phyloP scores from a whole-genome alignment of 2,888 invertebrate species.

The Dinocampus coccinellae region DNA sequence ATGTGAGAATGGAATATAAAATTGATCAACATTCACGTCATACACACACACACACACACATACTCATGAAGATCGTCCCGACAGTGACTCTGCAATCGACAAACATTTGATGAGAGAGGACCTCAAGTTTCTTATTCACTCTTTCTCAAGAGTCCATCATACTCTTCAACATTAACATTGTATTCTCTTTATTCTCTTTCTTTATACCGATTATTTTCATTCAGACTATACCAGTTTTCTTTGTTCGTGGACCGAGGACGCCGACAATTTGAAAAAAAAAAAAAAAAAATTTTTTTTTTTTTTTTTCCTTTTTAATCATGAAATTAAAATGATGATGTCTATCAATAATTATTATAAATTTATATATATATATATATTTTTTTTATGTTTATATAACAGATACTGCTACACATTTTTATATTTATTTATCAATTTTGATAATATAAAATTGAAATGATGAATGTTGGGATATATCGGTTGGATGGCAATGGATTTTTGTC shows the following conservation, averaged over 20 bases:
- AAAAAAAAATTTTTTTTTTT: too few species aligned
- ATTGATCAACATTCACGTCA: conserved; percentile 1
- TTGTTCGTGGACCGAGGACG: background rate
- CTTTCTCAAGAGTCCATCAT: conserved; percentile 42
- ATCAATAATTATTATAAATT: background rate
- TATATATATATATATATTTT: too few species aligned
- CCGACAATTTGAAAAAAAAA: too few species aligned
- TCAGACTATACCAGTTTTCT: background rate
- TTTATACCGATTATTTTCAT: background rate
- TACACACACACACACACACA: background rate
- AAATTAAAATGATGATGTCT: background rate
- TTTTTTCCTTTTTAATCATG: too few species aligned
- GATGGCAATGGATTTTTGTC: conserved; percentile 17
- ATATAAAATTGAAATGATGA: conserved; percentile 46
- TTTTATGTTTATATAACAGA: too few species aligned
- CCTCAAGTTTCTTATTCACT: conserved; percentile 50
- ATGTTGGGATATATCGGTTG: conserved; percentile 47
- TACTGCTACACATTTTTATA: too few species aligned
- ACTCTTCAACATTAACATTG: conserved; percentile 32
- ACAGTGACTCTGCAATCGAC: conserved; percentile 65
- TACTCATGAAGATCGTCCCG: conserved; percentile 38
- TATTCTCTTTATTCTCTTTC: conserved; percentile 23
- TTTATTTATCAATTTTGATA: too few species aligned
- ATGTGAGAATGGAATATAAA: conserved; percentile 18
- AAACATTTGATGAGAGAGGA: conserved; percentile 65